Base-by-base conservation (phyloP, 2,113 vertebrate genomes). In the Camelus dromedarius region DNA sequence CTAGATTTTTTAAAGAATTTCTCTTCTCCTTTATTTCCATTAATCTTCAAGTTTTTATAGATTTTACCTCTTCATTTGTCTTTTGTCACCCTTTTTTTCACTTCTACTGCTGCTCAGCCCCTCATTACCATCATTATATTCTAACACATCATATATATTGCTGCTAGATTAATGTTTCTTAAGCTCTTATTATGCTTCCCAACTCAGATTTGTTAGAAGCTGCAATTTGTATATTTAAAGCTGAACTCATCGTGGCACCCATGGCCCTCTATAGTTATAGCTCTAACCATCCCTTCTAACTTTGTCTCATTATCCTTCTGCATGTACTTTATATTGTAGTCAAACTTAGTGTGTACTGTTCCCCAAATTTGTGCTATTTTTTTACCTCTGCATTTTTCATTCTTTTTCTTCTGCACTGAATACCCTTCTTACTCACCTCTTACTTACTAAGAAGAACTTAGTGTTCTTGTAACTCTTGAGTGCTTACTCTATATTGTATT, bases 21-120 rank as follows among this genome's bases (percentile, higher is more conserved):
- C 11, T 84, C 32, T 95, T 16, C n/a, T 82, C 22, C 42, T 10
- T 87, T 77, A 82, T 52, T 91, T 77, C n/a, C 2, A 64, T 89
- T 28, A 56, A 10, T 91, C 73, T 93, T 82, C 3, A 84, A 54
- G 24, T 80, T 73, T 91, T 80, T 77, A 38, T 38, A 80, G n/a
- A 48, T 89, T 76, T 18, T 76, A 19, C 16, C 16, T 91, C 48
- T 93, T 96, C 32, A 42, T 91, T 28, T 89, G 20, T 75, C 46
- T 52, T 93, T 66, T 92, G 52, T 72, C 10, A 70, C 58, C 56
- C 42, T 84, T 93, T 52, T 89, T 96, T 91, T 32, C 14, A 81
- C 8, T 69, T 67, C 56, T 79, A 42, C 32, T 54, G 3, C 56
- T 77, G n/a, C n/a, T 93, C 32, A 52, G 42, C 38, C 64, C 5